A percentile compares a stretch with the other conserved stretches of the same genome.
These are phyloP conservation scores for Andricus curvator DNA, from an alignment of 2,888 invertebrate species.

Conservation along the genomic window DNA sequence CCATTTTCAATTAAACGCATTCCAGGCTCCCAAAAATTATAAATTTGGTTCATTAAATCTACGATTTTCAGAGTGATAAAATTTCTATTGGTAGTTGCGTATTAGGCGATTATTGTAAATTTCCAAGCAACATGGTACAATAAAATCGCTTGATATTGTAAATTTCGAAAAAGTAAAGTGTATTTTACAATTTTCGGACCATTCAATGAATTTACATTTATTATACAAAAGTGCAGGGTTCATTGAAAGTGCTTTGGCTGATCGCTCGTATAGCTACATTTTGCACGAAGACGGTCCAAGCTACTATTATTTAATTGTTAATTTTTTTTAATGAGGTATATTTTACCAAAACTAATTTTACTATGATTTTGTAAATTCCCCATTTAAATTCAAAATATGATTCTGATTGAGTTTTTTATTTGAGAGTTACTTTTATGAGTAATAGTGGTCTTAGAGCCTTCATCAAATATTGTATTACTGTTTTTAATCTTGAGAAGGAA, in stretches of 20 bases:
- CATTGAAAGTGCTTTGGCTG: background rate
- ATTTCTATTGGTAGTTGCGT: background rate
- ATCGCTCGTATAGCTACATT: background rate
- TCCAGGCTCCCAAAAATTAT: background rate
- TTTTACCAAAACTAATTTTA: background rate
- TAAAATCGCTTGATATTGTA: constrained; percentile 7
- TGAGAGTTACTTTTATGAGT: background rate
- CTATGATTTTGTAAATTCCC: background rate
- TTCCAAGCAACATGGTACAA: background rate
- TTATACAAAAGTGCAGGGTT: background rate
- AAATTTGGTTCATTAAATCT: background rate
- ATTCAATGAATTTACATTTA: background rate
- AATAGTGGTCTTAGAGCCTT: background rate
- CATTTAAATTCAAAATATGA: background rate
- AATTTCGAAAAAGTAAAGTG: background rate
- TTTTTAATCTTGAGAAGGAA: background rate
- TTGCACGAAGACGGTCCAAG: constrained; percentile 11
- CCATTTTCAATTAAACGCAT: background rate
- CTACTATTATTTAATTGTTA: background rate
- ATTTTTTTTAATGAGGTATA: background rate
- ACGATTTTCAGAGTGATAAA: background rate
- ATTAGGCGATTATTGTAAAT: constrained; percentile 34
- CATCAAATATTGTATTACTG: background rate
- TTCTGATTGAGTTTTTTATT: background rate
- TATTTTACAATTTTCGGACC: constrained; percentile 7